A percentile compares a stretch with the other conserved stretches of the same genome.
These are phyloP conservation scores for Burhinus oedicnemus DNA, from an alignment of 2,113 vertebrate species.

Conservation along the genomic window DNA sequence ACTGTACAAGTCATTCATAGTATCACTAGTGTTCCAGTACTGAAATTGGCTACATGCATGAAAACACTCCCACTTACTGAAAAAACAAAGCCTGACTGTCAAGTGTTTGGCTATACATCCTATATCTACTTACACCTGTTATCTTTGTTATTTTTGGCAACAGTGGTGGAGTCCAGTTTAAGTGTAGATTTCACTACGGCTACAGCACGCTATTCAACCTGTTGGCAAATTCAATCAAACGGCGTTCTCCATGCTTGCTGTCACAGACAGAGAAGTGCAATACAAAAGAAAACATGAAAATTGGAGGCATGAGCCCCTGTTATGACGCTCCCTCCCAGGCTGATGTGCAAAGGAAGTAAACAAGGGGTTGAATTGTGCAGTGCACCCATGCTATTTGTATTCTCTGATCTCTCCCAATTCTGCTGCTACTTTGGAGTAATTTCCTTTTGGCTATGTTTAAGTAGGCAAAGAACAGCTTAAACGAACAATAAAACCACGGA, in stretches of 20 bases:
- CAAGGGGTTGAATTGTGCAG: neutral
- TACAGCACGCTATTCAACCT: neutral
- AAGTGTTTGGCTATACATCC: slow-evolving; percentile 6
- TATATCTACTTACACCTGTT: slow-evolving; percentile 57
- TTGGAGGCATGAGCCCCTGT: neutral
- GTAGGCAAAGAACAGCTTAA: neutral
- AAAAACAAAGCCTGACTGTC: slow-evolving; percentile 44
- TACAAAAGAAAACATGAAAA: neutral
- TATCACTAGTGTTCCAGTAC: neutral
- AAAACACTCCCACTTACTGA: neutral
- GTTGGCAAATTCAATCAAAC: slow-evolving; percentile 59
- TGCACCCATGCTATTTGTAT: neutral
- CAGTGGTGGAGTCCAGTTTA: neutral
- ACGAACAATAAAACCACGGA: neutral
- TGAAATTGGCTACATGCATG: neutral
- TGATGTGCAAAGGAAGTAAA: neutral
- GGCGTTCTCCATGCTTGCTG: neutral
- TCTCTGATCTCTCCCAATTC: neutral
- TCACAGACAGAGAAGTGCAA: neutral
- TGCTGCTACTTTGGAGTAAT: neutral
- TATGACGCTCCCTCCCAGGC: neutral
- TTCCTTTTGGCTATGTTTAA: neutral
- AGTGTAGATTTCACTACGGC: slow-evolving; percentile 47
- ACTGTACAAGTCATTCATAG: neutral
- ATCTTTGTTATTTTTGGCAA: slow-evolving; percentile 61